Percentiles rank a stretch among this genome's conserved stretches.
Evolutionary conservation across 2,113 vertebrate genomes (phyloP).

Genomic region (Elephas maximus): DNA sequence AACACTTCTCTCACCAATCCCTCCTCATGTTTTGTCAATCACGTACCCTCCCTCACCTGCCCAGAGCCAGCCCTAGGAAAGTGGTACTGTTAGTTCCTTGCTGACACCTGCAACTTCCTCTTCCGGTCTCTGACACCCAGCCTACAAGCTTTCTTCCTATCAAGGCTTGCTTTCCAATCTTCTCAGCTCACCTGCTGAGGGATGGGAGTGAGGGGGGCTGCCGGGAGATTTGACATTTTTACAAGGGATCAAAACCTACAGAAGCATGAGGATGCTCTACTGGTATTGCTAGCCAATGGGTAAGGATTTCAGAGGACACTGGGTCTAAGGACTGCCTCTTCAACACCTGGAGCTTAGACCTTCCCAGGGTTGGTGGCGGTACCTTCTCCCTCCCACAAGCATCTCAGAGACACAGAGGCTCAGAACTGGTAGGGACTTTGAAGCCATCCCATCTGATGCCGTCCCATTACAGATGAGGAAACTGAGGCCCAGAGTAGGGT

Average conservation of each 20-base stretch:
- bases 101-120: not conserved
- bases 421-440: not conserved
- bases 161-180: constrained; percentile 38
- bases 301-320: constrained; percentile 13
- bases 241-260: constrained; percentile 20
- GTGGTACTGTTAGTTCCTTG: not conserved
- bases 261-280: not conserved
- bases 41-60: not conserved
- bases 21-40: not conserved
- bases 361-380: not conserved
- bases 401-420: constrained; percentile 34
- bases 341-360: not conserved
- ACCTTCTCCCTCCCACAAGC: not conserved
- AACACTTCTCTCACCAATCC: not conserved
- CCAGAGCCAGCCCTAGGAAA: not conserved
- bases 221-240: constrained; percentile 18
- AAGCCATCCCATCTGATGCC: not conserved
- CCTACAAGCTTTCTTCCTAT: not conserved
- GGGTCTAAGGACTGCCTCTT: not conserved
- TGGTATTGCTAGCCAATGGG: not conserved
- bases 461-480: constrained; percentile 48
- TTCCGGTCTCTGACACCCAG: not conserved
- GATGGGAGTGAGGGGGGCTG: not conserved
- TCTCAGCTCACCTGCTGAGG: not conserved
- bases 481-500: constrained; percentile 45